Conservation (phyloP, 35 echinoderm and acorn worm genomes). For the Anneissia japonica region DNA sequence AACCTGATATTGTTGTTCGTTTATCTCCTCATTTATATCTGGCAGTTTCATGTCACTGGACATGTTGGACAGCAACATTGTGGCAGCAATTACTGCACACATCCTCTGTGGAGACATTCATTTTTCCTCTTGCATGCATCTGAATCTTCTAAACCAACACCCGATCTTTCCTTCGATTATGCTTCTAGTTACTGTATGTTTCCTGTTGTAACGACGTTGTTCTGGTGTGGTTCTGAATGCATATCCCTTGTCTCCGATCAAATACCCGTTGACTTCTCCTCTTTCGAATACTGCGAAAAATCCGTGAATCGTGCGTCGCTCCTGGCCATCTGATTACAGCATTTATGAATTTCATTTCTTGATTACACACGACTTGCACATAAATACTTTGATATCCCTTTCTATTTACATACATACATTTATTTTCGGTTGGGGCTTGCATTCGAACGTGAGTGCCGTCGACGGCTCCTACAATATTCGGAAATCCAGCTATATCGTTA, state of each 20-base stretch:
- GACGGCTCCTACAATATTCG: neutral
- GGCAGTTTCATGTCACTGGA: neutral
- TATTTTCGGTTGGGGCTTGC: neutral
- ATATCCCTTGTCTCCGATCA: neutral
- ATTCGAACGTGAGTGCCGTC: conserved; percentile 5
- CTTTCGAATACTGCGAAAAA: conserved; percentile 1
- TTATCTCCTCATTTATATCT: neutral
- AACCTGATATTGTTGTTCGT: neutral
- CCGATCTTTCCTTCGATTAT: neutral
- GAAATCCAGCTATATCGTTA: neutral
- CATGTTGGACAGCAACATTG: neutral
- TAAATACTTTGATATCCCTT: neutral
- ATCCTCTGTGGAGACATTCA: neutral
- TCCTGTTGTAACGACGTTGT: neutral
- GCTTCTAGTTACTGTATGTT: neutral
- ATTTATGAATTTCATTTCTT: neutral
- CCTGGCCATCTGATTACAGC: neutral
- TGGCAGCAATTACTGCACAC: neutral
- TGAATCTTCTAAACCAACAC: neutral
- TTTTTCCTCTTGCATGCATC: neutral
- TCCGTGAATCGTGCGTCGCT: neutral
- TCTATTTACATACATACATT: conserved; percentile 7
- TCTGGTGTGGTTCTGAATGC: neutral
- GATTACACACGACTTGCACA: conserved; percentile 13
- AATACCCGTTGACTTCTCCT: neutral